Conservation (phyloP, 1,140 invertebrate genomes). For the Panonychus citri region DNA sequence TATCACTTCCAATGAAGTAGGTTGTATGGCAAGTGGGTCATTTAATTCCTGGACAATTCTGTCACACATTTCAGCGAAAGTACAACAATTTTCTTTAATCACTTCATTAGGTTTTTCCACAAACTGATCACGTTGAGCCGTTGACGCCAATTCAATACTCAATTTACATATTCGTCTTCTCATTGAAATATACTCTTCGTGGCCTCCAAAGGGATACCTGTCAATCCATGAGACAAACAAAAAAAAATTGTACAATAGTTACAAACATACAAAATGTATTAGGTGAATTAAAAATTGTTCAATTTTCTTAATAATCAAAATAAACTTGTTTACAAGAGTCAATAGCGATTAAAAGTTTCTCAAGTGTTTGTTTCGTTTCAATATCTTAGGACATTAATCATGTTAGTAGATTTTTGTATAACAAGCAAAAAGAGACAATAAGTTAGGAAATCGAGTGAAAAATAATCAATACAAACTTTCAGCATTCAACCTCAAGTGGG, state of each 20-base stretch:
- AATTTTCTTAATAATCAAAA: too few species aligned
- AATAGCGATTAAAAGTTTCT: too few species aligned
- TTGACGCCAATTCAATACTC: constrained; percentile 58
- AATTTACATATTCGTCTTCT: constrained; percentile 46
- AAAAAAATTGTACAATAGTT: constrained; percentile 12
- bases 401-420: too few species aligned
- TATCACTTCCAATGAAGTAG: constrained; percentile 57
- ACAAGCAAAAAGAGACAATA: too few species aligned
- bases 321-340: too few species aligned
- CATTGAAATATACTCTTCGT: constrained; percentile 39
- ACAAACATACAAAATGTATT: too few species aligned
- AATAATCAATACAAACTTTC: too few species aligned
- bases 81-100: constrained; percentile 30
- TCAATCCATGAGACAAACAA: constrained; percentile 59
- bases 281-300: too few species aligned
- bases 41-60: constrained; percentile 60
- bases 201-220: constrained; percentile 40
- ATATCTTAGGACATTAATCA: too few species aligned
- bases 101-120: constrained; percentile 49
- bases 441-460: too few species aligned
- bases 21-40: constrained; percentile 68
- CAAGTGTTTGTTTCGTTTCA: too few species aligned
- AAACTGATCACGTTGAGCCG: constrained; percentile 60
- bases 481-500: too few species aligned
- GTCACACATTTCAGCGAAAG: constrained; percentile 51